Evolutionary conservation across 2,888 invertebrate genomes (phyloP).

Genomic region (Unio pictorum): DNA sequence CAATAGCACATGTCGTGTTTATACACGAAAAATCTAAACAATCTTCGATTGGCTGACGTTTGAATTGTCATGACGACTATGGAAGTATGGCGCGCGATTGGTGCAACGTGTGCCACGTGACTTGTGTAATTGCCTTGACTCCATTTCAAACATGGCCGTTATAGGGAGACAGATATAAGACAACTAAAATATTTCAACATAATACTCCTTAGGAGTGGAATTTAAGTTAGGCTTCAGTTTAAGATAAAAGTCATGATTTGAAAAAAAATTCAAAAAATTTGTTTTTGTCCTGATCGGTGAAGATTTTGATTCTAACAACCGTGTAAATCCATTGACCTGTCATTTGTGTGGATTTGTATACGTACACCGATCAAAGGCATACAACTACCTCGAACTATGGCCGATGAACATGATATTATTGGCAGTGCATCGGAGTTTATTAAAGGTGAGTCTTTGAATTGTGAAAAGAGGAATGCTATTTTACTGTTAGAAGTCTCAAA

Average conservation of each 20-base stretch:
- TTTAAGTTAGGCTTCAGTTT: no score
- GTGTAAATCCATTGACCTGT: not conserved
- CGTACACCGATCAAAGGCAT: not conserved
- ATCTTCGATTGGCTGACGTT: slow-evolving; percentile 51
- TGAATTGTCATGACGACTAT: slow-evolving; percentile 65
- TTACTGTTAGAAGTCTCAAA: no score
- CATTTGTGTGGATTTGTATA: no score
- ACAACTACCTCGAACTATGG: slow-evolving; percentile 48
- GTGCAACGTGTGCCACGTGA: slow-evolving; percentile 51
- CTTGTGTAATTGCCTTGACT: slow-evolving; percentile 37
- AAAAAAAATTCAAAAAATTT: no score
- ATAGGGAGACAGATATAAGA: slow-evolving; percentile 10
- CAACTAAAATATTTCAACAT: no score
- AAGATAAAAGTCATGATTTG: no score
- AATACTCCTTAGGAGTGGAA: no score
- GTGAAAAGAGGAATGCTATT: not conserved
- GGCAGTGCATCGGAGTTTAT: slow-evolving; percentile 71
- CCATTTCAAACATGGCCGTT: slow-evolving; percentile 67
- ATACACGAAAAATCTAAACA: slow-evolving; percentile 10
- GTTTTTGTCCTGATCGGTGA: not conserved
- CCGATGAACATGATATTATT: slow-evolving; percentile 70
- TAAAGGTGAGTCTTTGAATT: slow-evolving; percentile 58
- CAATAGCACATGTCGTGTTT: slow-evolving; percentile 15
- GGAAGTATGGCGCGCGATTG: slow-evolving; percentile 51
- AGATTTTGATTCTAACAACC: not conserved